Percentiles rank a stretch among this genome's conserved stretches.
phyloP scores from a whole-genome alignment of 2,888 invertebrate species.

The Bimastos eiseni region DNA sequence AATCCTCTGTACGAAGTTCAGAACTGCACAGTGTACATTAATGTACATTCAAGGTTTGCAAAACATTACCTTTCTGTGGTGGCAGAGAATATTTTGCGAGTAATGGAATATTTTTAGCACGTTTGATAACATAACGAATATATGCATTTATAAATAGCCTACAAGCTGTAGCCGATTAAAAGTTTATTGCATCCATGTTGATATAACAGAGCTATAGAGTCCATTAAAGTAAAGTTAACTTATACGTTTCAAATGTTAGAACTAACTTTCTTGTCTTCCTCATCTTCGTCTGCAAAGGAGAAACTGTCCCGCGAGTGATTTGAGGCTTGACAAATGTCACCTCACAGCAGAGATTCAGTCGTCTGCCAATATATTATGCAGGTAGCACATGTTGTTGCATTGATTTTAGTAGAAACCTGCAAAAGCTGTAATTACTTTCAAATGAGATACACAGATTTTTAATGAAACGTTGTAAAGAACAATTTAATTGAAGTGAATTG shows the following conservation, averaged over 20 bases:
- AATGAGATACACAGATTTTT: not conserved
- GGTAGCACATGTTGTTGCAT: not conserved
- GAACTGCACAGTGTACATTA: no score
- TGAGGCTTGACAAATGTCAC: not conserved
- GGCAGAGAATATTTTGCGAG: no score
- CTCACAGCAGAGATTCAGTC: not conserved
- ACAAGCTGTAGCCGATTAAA: not conserved
- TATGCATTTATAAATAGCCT: not conserved
- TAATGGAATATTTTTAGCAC: no score
- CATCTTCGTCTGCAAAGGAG: not conserved
- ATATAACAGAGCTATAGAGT: not conserved
- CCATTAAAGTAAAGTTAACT: not conserved
- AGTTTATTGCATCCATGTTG: not conserved
- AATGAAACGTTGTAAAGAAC: not conserved
- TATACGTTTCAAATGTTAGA: not conserved
- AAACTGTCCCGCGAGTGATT: not conserved
- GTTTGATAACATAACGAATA: no score
- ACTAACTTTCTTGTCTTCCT: not conserved
- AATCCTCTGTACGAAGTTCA: no score
- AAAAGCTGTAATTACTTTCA: not conserved
- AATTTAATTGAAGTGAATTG: not conserved
- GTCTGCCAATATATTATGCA: not conserved
- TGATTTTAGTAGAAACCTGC: not conserved
- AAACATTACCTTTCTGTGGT: no score
- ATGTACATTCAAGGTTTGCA: no score